Evolutionary conservation across 2,888 invertebrate genomes (phyloP).

Genomic region (Machimus rusticus): DNA sequence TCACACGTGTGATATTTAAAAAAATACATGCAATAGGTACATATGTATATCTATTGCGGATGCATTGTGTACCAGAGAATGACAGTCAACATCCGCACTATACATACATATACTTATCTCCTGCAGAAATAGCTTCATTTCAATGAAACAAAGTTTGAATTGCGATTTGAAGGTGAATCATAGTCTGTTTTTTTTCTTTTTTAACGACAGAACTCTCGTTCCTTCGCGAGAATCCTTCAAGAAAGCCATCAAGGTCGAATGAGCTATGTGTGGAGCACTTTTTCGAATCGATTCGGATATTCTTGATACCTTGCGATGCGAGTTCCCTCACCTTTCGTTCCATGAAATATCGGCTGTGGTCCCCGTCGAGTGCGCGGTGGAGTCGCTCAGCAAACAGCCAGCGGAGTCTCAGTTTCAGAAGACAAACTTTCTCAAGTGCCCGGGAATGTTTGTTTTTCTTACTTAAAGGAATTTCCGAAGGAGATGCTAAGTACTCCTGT

Average conservation of each 20-base stretch:
- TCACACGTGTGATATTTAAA: too few species aligned
- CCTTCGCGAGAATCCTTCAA: not conserved
- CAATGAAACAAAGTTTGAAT: not conserved
- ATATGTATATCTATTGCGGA: too few species aligned
- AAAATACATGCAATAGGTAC: too few species aligned
- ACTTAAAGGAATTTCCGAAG: constrained; percentile 5
- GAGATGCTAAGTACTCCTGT: not conserved
- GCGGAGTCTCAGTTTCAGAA: constrained; percentile 8
- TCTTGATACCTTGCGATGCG: not conserved
- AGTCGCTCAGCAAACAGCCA: not conserved
- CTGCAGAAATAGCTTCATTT: not conserved
- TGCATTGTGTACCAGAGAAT: not conserved
- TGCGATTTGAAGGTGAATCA: not conserved
- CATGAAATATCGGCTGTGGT: not conserved
- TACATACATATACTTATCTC: too few species aligned
- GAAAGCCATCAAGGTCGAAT: not conserved
- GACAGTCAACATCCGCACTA: not conserved
- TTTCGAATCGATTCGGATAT: not conserved
- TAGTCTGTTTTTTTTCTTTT: not conserved
- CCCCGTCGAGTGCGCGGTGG: not conserved
- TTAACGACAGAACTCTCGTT: not conserved
- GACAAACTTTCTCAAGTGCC: constrained; percentile 43
- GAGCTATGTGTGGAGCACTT: not conserved
- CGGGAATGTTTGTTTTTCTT: not conserved
- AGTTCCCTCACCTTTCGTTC: not conserved